These are phyloP conservation scores for Meteorus colon DNA, from an alignment of 2,888 invertebrate species.

Conservation along the genomic window DNA sequence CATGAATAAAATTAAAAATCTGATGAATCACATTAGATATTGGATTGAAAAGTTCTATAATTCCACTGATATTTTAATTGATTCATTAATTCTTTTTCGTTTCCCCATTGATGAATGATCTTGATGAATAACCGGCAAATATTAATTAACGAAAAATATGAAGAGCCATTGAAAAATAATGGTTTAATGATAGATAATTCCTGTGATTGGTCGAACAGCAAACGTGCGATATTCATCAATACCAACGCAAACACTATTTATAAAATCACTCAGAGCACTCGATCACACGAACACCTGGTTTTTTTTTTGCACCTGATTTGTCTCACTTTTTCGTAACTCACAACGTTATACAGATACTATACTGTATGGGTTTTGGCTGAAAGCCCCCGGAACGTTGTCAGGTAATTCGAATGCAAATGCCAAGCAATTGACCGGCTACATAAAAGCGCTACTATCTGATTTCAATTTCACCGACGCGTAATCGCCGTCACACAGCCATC, in stretches of 20 bases:
- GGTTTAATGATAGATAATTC: not conserved
- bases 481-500: slow-evolving; percentile 49
- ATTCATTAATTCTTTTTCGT: not conserved
- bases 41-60: not conserved
- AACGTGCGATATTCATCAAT: not conserved
- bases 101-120: too few relatives aligned
- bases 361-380: not conserved
- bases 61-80: not conserved
- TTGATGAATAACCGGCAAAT: too few relatives aligned
- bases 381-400: slow-evolving; percentile 30
- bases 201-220: not conserved
- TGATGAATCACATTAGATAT: not conserved
- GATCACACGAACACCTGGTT: not conserved
- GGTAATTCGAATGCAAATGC: slow-evolving; percentile 58
- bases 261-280: slow-evolving; percentile 18
- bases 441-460: slow-evolving; percentile 63
- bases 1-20: not conserved
- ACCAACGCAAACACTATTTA: not conserved
- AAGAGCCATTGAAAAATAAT: not conserved
- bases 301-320: slow-evolving; percentile 1
- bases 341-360: not conserved
- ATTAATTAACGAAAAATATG: not conserved
- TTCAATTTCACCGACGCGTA: slow-evolving; percentile 63
- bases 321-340: slow-evolving; percentile 8
- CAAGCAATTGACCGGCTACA: slow-evolving; percentile 47